Conservation (phyloP, 1,140 invertebrate species). For the Pseudomyrmex pallidus region DNA sequence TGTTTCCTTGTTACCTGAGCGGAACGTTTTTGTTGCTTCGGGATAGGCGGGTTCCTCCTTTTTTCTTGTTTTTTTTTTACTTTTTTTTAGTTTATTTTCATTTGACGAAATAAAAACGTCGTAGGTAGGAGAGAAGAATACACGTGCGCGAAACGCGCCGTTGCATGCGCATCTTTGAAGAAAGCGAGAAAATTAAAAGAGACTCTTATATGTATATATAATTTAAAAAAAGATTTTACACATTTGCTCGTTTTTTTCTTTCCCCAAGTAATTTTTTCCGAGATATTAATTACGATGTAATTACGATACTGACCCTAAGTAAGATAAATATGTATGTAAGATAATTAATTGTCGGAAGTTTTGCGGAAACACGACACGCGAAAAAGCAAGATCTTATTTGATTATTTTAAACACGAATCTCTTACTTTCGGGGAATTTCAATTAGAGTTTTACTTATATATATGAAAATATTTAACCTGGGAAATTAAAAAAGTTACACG, state of each 20-base stretch:
- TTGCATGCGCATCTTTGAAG: not conserved
- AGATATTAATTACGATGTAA: not conserved
- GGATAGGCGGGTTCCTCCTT: constrained; percentile 31
- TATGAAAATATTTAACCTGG: constrained; percentile 48
- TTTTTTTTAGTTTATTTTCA: constrained; percentile 31
- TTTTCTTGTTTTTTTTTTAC: not conserved
- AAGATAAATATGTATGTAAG: not conserved
- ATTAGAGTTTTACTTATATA: constrained; percentile 16
- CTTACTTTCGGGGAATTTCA: constrained; percentile 28
- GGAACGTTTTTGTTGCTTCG: constrained; percentile 64
- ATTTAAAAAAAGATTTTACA: no score
- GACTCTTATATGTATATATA: no score
- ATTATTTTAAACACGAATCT: constrained; percentile 8
- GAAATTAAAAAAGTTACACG: constrained; percentile 55
- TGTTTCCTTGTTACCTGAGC: constrained; percentile 69
- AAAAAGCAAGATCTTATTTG: constrained; percentile 9
- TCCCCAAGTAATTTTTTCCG: not conserved
- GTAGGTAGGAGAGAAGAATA: not conserved
- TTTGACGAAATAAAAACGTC: constrained; percentile 22
- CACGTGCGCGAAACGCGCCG: not conserved
- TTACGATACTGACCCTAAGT: not conserved
- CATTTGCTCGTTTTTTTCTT: not conserved
- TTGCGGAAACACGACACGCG: not conserved
- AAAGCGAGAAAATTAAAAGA: not conserved
- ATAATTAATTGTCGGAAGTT: not conserved